Base-by-base conservation (phyloP, 2,888 invertebrate genomes). In the Graphium colonna region DNA sequence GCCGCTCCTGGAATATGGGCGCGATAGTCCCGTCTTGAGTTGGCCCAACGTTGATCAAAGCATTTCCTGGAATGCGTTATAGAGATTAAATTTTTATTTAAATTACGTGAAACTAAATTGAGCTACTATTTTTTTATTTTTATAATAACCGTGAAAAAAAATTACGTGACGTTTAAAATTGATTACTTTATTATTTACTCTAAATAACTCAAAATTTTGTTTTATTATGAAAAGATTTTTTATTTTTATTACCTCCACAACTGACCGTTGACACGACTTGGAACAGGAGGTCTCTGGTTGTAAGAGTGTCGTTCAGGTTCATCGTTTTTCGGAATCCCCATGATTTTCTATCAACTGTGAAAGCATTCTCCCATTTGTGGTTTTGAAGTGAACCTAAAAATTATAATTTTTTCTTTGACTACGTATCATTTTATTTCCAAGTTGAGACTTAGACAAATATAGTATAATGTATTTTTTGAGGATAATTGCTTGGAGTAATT, bases 321-420 rank as follows among this genome's bases (percentile, higher is more conserved):
- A 95, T 93, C 67, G 95, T 93, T 61, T 95, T 91, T 40, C 96
- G 87, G 72, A 92, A 96, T 0, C 97, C 97, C 97, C 97, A 98
- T 0, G 97, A 97, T 13, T 86, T 69, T 61, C 91, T 92, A 71
- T 99, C 98, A 39, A 99, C 87, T 0, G 98, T 97, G 91, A 98
- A 95, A 16, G 95, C 95, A 77, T 98, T 98, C 81, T 98, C 98
- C 97, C 98, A 99, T 83, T 99, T 99, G 68, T 96, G 96, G 8
- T 71, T 63, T 59, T 78, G 72, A 1, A 87, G 68, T 53, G 69
- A 73, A 41, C 83, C 88, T 88, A 56, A 36, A 36, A 36, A 44
- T 43, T 13, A 31, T n/a, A n/a, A n/a, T n/a, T n/a, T n/a, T n/a
- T n/a, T n/a, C n/a, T n/a, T n/a, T n/a, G n/a, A n/a, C n/a, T n/a